Percentiles rank a stretch among this genome's conserved stretches.
Evolutionary conservation across 1,140 invertebrate species (phyloP).

Genomic region (Meloidogyne floridensis): DNA sequence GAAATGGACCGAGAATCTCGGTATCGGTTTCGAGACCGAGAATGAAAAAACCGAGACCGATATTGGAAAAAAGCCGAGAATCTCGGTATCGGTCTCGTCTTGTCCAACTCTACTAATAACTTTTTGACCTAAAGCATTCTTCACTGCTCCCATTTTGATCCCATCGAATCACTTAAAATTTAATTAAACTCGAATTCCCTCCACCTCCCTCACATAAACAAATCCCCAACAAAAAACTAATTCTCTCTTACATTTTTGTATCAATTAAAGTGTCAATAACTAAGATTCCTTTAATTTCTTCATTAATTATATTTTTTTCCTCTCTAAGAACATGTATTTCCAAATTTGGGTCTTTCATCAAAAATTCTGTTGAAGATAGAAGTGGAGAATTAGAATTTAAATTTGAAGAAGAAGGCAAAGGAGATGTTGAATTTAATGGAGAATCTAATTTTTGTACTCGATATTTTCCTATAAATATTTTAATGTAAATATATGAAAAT

Average conservation of each 20-base stretch:
- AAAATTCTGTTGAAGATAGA: not conserved
- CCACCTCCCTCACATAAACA: too few relatives aligned
- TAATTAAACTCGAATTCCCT: too few relatives aligned
- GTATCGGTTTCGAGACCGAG: too few relatives aligned
- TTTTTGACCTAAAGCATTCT: too few relatives aligned
- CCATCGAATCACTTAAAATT: too few relatives aligned
- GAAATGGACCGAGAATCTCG: too few relatives aligned
- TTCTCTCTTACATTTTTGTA: constrained; percentile 13
- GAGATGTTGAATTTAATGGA: not conserved
- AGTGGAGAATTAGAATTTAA: not conserved
- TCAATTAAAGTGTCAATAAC: constrained; percentile 9
- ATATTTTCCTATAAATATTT: constrained; percentile 1
- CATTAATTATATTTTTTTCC: not conserved
- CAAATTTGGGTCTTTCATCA: not conserved
- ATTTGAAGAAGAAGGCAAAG: not conserved
- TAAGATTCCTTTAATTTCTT: constrained; percentile 7
- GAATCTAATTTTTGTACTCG: not conserved
- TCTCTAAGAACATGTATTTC: constrained; percentile 1
- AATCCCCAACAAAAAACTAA: too few relatives aligned
- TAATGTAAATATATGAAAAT: not conserved
- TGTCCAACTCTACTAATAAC: too few relatives aligned
- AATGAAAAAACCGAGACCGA: too few relatives aligned
- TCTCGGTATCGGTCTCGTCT: too few relatives aligned
- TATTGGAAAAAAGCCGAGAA: too few relatives aligned
- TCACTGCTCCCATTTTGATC: too few relatives aligned